Evolutionary conservation across 2,113 vertebrate species (phyloP).

Genomic region (Dipodomys merriami): DNA sequence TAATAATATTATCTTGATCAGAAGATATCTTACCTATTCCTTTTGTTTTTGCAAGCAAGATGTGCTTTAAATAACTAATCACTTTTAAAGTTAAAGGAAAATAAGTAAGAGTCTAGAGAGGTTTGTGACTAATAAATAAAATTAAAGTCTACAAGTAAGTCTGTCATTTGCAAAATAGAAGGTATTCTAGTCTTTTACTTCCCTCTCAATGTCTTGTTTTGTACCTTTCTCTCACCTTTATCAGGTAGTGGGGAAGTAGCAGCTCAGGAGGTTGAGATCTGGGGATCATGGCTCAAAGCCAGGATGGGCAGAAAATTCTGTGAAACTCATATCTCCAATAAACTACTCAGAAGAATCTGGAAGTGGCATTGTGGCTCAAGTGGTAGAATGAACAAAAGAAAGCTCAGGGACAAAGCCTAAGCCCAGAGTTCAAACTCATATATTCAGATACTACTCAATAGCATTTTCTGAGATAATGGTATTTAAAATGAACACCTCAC

Average conservation of each 20-base stretch:
- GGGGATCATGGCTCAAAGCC: no score
- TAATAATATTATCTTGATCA: background rate
- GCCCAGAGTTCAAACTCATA: background rate
- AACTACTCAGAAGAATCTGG: no score
- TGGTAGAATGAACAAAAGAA: no score
- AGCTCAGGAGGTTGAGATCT: no score
- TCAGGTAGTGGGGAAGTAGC: no score
- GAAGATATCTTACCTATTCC: background rate
- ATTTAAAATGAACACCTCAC: background rate
- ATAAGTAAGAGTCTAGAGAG: background rate
- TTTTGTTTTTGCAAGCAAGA: background rate
- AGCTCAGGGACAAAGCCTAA: no score
- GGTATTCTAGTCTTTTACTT: background rate
- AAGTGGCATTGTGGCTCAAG: no score
- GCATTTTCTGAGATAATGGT: background rate
- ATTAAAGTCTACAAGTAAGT: background rate
- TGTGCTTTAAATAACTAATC: conserved; percentile 10
- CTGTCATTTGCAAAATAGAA: background rate
- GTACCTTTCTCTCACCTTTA: no score
- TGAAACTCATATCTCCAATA: no score
- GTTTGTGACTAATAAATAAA: background rate
- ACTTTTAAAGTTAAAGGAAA: background rate
- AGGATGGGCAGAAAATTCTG: no score
- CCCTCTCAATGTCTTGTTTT: background rate
- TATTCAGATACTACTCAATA: background rate